Conservation (phyloP, 2,113 vertebrate species). For the Dendrocopos noguchii region DNA sequence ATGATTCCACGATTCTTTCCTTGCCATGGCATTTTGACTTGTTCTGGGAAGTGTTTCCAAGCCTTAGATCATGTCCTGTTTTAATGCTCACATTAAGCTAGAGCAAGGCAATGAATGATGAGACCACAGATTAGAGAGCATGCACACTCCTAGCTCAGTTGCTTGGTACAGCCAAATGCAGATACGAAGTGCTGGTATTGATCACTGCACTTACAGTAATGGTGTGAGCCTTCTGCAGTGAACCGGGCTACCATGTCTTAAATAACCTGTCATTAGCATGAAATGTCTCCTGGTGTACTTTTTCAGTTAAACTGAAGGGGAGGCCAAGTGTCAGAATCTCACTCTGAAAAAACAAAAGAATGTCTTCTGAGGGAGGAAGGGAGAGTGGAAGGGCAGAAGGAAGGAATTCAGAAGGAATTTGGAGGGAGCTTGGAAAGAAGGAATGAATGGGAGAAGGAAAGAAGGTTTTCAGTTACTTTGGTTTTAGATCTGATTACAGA, state of each 20-base stretch:
- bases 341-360: neutral
- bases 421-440: too few species aligned
- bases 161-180: slow-evolving; percentile 1
- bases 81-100: neutral
- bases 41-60: neutral
- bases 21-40: neutral
- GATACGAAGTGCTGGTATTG: neutral
- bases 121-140: neutral
- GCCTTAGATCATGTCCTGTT: neutral
- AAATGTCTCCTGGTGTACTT: neutral
- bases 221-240: neutral
- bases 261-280: slow-evolving; percentile 3
- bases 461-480: neutral
- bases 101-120: neutral
- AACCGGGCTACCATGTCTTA: neutral
- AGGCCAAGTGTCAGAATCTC: neutral
- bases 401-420: neutral
- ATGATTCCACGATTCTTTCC: neutral
- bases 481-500: neutral
- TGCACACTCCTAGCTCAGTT: neutral
- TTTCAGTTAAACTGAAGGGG: neutral
- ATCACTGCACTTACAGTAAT: neutral
- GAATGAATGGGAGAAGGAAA: too few species aligned
- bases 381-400: neutral
- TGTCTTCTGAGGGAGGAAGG: neutral